These are phyloP conservation scores for Leucoptera coffeella DNA, from an alignment of 2,888 invertebrate genomes.

Conservation along the genomic window DNA sequence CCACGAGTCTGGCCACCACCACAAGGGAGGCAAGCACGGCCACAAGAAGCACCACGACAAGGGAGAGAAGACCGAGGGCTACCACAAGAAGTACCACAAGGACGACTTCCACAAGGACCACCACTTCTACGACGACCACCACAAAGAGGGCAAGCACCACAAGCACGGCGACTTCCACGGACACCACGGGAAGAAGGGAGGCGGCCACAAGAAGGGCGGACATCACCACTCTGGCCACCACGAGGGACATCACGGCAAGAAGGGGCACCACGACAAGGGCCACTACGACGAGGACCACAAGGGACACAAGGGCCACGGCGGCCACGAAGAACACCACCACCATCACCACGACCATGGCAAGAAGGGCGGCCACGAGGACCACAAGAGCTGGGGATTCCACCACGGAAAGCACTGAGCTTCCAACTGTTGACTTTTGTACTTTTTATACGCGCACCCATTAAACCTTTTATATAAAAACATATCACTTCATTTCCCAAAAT, in stretches of 20 bases:
- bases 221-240: constrained; percentile 73
- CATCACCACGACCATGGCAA: constrained; percentile 71
- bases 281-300: constrained; percentile 76
- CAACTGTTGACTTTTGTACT: constrained; percentile 7
- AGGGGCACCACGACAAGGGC: constrained; percentile 74
- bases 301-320: constrained; percentile 73
- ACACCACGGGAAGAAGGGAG: constrained; percentile 67
- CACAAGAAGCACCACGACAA: constrained; percentile 80
- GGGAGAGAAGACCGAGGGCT: constrained; percentile 73
- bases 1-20: constrained; percentile 69
- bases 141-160: constrained; percentile 76
- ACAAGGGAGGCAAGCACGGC: constrained; percentile 74
- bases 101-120: constrained; percentile 84
- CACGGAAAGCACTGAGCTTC: constrained; percentile 36
- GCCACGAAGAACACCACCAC: constrained; percentile 67
- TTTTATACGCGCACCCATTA: constrained; percentile 4
- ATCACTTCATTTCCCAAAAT: too few species aligned
- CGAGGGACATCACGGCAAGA: constrained; percentile 71
- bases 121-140: constrained; percentile 82
- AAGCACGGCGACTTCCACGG: constrained; percentile 73
- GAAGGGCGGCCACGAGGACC: constrained; percentile 68
- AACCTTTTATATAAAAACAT: constrained; percentile 1
- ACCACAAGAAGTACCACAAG: constrained; percentile 80
- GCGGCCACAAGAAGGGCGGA: constrained; percentile 74
- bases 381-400: constrained; percentile 66